These are phyloP conservation scores for Triplophysa rosa DNA, from an alignment of 2,113 vertebrate species.

Conservation along the genomic window DNA sequence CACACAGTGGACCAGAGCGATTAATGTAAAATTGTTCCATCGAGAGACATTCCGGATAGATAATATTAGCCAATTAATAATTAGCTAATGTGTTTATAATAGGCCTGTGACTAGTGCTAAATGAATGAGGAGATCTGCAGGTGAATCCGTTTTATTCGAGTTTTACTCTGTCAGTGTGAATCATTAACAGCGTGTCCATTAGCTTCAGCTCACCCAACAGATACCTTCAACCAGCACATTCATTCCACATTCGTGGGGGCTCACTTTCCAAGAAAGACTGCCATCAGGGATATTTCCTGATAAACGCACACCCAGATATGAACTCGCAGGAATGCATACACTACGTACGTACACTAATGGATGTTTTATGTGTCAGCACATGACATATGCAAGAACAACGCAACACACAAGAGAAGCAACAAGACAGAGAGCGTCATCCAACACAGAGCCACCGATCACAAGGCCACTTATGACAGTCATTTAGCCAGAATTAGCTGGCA, in stretches of 20 bases:
- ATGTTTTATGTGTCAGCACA: slow-evolving; percentile 45
- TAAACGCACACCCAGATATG: slow-evolving; percentile 4
- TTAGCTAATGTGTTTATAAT: slow-evolving; percentile 37
- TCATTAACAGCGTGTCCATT: background rate
- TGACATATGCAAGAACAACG: slow-evolving; percentile 33
- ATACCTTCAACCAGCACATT: background rate
- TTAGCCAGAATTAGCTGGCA: slow-evolving; percentile 56
- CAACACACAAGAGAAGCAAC: slow-evolving; percentile 39
- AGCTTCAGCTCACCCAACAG: background rate
- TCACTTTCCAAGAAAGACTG: background rate
- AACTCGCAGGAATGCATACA: background rate
- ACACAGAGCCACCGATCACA: slow-evolving; percentile 35
- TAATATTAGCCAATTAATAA: slow-evolving; percentile 38
- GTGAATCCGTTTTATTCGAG: background rate
- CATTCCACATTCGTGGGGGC: slow-evolving; percentile 4
- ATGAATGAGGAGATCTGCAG: slow-evolving; percentile 16
- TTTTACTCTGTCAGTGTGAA: slow-evolving; percentile 17
- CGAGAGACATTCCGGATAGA: slow-evolving; percentile 13
- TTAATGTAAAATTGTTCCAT: slow-evolving; percentile 33
- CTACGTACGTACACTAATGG: slow-evolving; percentile 18
- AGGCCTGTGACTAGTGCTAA: slow-evolving; percentile 12
- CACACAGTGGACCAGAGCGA: background rate
- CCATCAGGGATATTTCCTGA: slow-evolving; percentile 24
- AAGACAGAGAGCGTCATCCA: slow-evolving; percentile 31
- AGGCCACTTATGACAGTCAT: slow-evolving; percentile 47